Base-by-base conservation (phyloP, 2,797 vertebrate genomes). In the Buphagus erythrorhynchus region DNA sequence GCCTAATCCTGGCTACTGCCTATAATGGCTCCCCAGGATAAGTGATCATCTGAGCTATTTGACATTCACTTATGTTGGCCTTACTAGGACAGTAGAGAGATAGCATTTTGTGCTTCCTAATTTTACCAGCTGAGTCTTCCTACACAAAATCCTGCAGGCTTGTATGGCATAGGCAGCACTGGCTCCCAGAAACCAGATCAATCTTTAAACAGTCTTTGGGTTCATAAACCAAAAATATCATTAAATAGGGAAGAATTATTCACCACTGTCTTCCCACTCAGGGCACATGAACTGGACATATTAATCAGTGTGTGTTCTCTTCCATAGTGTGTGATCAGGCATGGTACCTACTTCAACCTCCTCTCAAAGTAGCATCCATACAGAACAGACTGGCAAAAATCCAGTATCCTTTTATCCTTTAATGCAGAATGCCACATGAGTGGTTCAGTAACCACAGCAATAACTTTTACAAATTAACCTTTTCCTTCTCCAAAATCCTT, bases 21-120 rank as follows among this genome's bases (percentile, higher is more conserved):
- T 91, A 58, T 92, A 97, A 96, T 91, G 90, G 83, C 79, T 96
- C 83, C 74, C 65, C 90, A 87, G 94, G 95, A 86, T 52, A 73
- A 87, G 88, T 94, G 95, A 97, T 97, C 94, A 94, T 81, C 62
- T 33, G 76, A 90, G 79, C 73, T 93, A 91, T 95, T 83, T 97
- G 96, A 88, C 95, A 93, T 93, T 82, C 88, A 93, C 86, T 97
- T 95, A 46, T 3, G 24, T 29, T 88, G 92, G 89, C 90, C 91
- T 97, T 95, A 83, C 54, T 45, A 73, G 71, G 76, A 91, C 61
- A 65, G 59, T 3, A 68, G 78, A 86, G 85, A 75, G 71, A 91
- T 15, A 94, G 40, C 52, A 52, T 83, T 91, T 90, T 67, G 66
- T 8, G 13, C 72, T 42, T 86, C 58, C 29, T 61, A 49, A 49